Evolutionary conservation across 2,113 vertebrate species (phyloP).

Genomic region (Vombatus ursinus): DNA sequence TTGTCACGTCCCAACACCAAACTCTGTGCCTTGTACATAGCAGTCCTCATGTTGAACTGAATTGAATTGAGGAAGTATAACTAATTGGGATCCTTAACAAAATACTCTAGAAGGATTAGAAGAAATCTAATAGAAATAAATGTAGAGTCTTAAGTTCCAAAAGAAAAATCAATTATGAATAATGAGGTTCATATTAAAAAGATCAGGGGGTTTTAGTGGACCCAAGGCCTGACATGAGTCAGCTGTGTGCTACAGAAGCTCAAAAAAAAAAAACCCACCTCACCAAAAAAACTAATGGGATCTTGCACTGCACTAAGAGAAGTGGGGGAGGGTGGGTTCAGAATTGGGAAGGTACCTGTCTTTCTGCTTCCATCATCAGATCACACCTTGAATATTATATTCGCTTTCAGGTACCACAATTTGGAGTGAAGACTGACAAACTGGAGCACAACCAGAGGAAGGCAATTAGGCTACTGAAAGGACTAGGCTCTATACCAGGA

Average conservation of each 20-base stretch:
- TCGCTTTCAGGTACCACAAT: background rate
- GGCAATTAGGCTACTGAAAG: no score
- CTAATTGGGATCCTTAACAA: background rate
- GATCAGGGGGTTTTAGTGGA: background rate
- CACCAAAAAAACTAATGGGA: background rate
- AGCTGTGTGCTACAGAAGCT: background rate
- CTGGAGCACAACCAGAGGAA: background rate
- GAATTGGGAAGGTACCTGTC: background rate
- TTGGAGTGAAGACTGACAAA: background rate
- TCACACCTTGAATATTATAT: background rate
- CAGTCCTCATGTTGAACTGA: no score
- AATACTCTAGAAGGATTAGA: background rate
- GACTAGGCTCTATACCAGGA: background rate
- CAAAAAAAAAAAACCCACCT: background rate
- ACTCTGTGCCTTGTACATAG: no score
- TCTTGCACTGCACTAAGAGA: background rate
- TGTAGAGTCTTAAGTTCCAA: background rate
- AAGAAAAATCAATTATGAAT: background rate
- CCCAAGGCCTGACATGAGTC: background rate
- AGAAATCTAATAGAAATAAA: background rate
- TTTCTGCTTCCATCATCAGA: background rate
- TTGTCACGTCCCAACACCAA: no score
- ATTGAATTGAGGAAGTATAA: background rate
- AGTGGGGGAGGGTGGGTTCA: background rate
- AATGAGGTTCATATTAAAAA: background rate